phyloP scores from a whole-genome alignment of 2,113 vertebrate species.

The Tragelaphus scriptus region DNA sequence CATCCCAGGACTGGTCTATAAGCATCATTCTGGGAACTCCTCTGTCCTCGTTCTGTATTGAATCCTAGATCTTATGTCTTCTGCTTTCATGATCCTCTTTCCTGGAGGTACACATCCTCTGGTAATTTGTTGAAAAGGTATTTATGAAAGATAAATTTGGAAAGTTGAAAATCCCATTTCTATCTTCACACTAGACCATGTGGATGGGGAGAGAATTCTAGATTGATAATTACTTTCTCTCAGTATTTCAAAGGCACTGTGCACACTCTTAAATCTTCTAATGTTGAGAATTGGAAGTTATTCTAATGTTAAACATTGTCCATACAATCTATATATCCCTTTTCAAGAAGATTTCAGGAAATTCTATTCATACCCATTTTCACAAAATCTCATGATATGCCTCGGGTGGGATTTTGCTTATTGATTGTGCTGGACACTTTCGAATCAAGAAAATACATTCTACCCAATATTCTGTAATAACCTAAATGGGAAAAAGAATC shows the following conservation, averaged over 20 bases:
- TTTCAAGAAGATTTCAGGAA: background rate
- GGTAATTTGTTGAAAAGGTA: background rate
- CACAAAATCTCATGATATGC: background rate
- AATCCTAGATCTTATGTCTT: background rate
- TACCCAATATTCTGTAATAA: background rate
- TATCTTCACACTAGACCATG: background rate
- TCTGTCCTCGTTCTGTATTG: background rate
- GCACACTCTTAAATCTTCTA: background rate
- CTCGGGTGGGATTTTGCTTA: background rate
- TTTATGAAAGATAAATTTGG: background rate
- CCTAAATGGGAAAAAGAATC: background rate
- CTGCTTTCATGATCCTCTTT: background rate
- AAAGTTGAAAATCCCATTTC: background rate
- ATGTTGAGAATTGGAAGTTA: background rate
- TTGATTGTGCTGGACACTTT: background rate
- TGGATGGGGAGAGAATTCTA: background rate
- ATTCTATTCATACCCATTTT: background rate
- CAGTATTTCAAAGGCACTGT: background rate
- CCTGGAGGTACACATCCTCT: background rate
- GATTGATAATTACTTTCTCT: background rate
- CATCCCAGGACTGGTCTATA: background rate
- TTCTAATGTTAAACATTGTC: background rate
- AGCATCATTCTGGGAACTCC: background rate
- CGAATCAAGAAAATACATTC: background rate
- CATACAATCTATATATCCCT: background rate